Conservation (phyloP, 2,797 vertebrate species). For the Anabas testudineus region DNA sequence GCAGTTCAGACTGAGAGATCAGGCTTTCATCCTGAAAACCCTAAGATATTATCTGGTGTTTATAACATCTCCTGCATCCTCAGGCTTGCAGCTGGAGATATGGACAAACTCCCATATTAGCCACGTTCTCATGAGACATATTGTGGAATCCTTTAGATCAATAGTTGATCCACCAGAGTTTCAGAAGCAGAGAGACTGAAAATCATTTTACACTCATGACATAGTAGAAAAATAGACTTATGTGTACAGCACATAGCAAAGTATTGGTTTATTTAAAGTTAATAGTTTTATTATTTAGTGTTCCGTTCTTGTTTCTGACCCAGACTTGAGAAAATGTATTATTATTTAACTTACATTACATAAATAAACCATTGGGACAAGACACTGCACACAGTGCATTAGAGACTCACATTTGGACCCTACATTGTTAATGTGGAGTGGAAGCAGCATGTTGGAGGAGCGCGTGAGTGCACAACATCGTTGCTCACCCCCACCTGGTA, state of each 20-base stretch:
- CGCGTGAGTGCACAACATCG: slow-evolving; percentile 25
- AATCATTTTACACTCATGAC: slow-evolving; percentile 16
- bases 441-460: slow-evolving; percentile 22
- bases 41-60: slow-evolving; percentile 13
- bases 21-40: background rate
- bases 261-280: background rate
- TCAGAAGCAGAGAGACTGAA: slow-evolving; percentile 11
- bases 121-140: slow-evolving; percentile 24
- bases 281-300: background rate
- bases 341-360: slow-evolving; percentile 15
- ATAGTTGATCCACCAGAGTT: slow-evolving; percentile 26
- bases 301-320: background rate
- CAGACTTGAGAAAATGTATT: background rate
- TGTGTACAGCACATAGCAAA: background rate
- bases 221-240: background rate
- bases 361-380: slow-evolving; percentile 52
- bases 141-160: slow-evolving; percentile 28
- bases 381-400: slow-evolving; percentile 28
- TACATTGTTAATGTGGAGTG: slow-evolving; percentile 69
- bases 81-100: slow-evolving; percentile 33
- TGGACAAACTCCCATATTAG: slow-evolving; percentile 12
- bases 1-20: background rate
- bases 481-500: slow-evolving; percentile 48
- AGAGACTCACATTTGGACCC: slow-evolving; percentile 14
- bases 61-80: slow-evolving; percentile 25